Evolutionary conservation across 1,140 invertebrate species (phyloP).

Genomic region (Drosophila biarmipes): DNA sequence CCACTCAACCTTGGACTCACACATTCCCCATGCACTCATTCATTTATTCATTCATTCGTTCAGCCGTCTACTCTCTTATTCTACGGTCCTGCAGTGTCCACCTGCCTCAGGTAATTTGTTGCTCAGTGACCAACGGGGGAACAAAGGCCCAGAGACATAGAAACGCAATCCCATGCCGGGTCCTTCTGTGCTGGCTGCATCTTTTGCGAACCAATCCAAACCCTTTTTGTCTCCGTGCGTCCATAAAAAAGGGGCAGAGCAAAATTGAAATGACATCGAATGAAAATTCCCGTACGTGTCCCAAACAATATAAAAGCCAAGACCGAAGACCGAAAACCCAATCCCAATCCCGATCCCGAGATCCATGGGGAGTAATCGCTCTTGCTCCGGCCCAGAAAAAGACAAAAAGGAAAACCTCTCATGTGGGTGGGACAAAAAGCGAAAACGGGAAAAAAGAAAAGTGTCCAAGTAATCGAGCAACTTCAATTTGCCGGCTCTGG

Average conservation of each 20-base stretch:
- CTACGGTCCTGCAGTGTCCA: conserved; percentile 40
- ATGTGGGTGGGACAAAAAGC: conserved; percentile 23
- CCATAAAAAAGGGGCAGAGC: conserved; percentile 68
- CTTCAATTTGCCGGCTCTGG: conserved; percentile 38
- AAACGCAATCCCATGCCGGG: conserved; percentile 53
- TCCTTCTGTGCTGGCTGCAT: conserved; percentile 51
- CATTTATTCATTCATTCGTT: conserved; percentile 24
- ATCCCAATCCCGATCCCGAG: conserved; percentile 44
- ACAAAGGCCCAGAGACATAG: conserved; percentile 53
- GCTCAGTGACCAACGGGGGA: conserved; percentile 59
- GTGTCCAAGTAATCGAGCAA: conserved; percentile 69
- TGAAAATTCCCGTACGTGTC: conserved; percentile 80
- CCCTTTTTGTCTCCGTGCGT: conserved; percentile 76
- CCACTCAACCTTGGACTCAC: conserved; percentile 13
- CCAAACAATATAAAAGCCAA: conserved; percentile 69
- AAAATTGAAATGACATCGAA: conserved; percentile 82
- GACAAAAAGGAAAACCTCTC: conserved; percentile 13
- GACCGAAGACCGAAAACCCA: conserved; percentile 37
- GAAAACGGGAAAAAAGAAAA: conserved; percentile 39
- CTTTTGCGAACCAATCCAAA: conserved; percentile 74
- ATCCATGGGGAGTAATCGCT: conserved; percentile 65
- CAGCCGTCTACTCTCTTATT: conserved; percentile 24
- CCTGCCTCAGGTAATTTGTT: conserved; percentile 79
- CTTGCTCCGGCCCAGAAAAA: conserved; percentile 21
- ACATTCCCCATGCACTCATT: conserved; percentile 23